Evolutionary conservation across 2,797 vertebrate genomes (phyloP).

Genomic region (Fistularia commersonii): DNA sequence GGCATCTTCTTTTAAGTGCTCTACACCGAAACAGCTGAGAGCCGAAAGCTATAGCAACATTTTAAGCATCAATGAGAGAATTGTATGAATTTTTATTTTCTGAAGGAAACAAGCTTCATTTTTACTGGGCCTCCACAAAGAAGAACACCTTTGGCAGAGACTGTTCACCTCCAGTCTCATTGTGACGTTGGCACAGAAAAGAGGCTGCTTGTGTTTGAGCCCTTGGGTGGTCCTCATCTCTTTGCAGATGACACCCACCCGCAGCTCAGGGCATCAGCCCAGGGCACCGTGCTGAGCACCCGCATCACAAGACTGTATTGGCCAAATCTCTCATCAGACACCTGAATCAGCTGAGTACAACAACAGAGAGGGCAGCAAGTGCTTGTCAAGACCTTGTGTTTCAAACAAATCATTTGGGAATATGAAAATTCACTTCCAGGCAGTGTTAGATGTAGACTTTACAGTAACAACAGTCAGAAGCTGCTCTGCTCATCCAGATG

Average conservation of each 20-base stretch:
- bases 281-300: conserved; percentile 3
- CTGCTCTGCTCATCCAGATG: too few species aligned
- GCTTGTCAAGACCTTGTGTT: too few species aligned
- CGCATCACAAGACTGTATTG: conserved; percentile 53
- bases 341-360: conserved; percentile 21
- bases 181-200: conserved; percentile 17
- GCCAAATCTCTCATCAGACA: conserved; percentile 19
- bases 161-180: conserved; percentile 3
- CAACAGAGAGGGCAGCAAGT: not conserved
- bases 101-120: not conserved
- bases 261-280: conserved; percentile 1
- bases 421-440: not conserved
- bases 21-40: conserved; percentile 1
- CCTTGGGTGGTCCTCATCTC: conserved; percentile 50
- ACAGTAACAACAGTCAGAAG: too few species aligned
- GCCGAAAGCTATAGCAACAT: conserved; percentile 1
- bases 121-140: not conserved
- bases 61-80: not conserved
- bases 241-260: conserved; percentile 23
- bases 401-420: too few species aligned
- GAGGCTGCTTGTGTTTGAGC: conserved; percentile 29
- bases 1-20: not conserved
- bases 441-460: too few species aligned
- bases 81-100: not conserved
- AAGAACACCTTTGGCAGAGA: conserved; percentile 9